Percentiles rank a stretch among this genome's conserved stretches.
Evolutionary conservation across 2,113 vertebrate species (phyloP).

Genomic region (Petromus typicus): DNA sequence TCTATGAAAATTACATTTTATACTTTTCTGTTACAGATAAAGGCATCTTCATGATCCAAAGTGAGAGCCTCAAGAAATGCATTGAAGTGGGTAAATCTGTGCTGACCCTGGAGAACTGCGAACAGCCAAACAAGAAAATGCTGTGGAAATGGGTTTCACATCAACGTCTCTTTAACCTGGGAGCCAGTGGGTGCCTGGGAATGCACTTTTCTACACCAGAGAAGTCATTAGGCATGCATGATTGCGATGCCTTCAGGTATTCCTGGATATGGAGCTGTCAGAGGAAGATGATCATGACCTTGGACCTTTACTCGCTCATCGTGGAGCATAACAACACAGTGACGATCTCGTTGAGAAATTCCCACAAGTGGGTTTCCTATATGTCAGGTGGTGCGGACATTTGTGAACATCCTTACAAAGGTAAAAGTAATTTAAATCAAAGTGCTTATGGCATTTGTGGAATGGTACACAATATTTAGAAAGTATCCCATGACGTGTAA

Average conservation of each 20-base stretch:
- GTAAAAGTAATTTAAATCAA: conserved; percentile 82
- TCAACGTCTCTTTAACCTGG: conserved; percentile 92
- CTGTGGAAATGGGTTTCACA: conserved; percentile 97
- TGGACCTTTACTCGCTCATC: conserved; percentile 88
- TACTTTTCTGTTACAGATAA: conserved; percentile 86
- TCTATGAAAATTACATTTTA: not conserved
- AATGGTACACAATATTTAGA: not conserved
- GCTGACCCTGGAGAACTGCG: conserved; percentile 90
- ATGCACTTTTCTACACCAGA: conserved; percentile 87
- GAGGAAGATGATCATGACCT: conserved; percentile 86
- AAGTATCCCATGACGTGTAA: not conserved
- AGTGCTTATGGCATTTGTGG: not conserved
- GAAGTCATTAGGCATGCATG: conserved; percentile 88
- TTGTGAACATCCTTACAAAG: conserved; percentile 93
- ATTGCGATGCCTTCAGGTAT: conserved; percentile 89
- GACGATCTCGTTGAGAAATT: conserved; percentile 86
- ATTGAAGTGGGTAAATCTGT: conserved; percentile 85
- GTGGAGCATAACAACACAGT: conserved; percentile 83
- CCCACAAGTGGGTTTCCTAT: conserved; percentile 90
- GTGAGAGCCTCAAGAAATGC: conserved; percentile 87
- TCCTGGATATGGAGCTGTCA: conserved; percentile 92
- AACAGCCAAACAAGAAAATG: conserved; percentile 88
- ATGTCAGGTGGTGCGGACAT: conserved; percentile 88
- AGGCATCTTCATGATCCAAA: conserved; percentile 93
- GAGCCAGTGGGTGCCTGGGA: conserved; percentile 91